Conservation (phyloP, 1,140 invertebrate species). For the Drepana arcuata region DNA sequence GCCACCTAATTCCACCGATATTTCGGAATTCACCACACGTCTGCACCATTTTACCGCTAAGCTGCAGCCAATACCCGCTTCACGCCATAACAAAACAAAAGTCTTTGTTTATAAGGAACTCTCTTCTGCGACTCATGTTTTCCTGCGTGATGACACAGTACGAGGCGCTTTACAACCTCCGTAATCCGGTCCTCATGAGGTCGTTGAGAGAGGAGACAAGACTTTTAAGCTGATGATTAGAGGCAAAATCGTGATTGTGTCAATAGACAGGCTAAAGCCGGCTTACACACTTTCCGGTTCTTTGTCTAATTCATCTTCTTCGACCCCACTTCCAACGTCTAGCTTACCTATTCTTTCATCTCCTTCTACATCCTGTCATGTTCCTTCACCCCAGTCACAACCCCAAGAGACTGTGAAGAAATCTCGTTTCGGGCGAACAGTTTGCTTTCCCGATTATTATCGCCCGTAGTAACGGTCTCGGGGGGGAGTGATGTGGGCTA, state of each 20-base stretch:
- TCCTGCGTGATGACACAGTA: slow-evolving; percentile 37
- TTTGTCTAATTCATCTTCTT: too few species aligned
- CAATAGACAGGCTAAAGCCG: slow-evolving; percentile 50
- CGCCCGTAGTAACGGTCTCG: too few species aligned
- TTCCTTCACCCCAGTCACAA: too few species aligned
- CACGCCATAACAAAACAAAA: slow-evolving; percentile 14
- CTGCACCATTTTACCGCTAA: slow-evolving; percentile 15
- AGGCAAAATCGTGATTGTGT: slow-evolving; percentile 23
- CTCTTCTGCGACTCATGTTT: slow-evolving; percentile 23
- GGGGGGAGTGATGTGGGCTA: too few species aligned
- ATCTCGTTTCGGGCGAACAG: too few species aligned
- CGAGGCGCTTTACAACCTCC: slow-evolving; percentile 34
- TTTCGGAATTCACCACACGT: slow-evolving; percentile 13
- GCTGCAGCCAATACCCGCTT: slow-evolving; percentile 16
- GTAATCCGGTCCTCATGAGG: slow-evolving; percentile 45
- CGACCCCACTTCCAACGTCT: too few species aligned
- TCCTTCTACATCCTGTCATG: too few species aligned
- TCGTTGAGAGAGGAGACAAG: slow-evolving; percentile 27
- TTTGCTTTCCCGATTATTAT: too few species aligned
- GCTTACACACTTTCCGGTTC: too few species aligned
- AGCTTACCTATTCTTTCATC: too few species aligned
- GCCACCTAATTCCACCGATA: slow-evolving; percentile 9
- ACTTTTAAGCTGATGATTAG: slow-evolving; percentile 26
- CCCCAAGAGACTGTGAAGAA: too few species aligned
- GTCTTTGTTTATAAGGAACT: slow-evolving; percentile 21